Conservation (phyloP, 2,113 vertebrate species). For the Hypocryptadius cinnamomeus region DNA sequence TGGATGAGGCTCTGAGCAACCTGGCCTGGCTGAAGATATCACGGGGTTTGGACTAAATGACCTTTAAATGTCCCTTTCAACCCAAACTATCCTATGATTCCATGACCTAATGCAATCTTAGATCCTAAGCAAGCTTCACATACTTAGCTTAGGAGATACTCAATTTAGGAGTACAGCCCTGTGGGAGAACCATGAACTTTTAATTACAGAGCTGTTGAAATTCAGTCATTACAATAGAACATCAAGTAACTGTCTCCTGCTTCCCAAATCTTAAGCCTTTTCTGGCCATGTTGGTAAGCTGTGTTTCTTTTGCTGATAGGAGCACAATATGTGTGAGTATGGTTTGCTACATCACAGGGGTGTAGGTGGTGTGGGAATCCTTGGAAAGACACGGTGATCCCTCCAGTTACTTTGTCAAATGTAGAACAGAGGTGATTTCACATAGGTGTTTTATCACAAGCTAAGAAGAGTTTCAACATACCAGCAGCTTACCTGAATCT, state of each 20-base stretch:
- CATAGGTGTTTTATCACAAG: not conserved
- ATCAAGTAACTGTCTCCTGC: not conserved
- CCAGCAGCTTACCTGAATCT: not conserved
- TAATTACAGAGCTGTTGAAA: not conserved
- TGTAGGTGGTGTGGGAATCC: not conserved
- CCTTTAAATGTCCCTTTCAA: not conserved
- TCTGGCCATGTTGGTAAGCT: not conserved
- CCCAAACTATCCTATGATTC: not conserved
- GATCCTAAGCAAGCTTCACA: not conserved
- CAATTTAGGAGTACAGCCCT: not conserved
- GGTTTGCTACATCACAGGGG: not conserved
- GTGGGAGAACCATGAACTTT: not conserved
- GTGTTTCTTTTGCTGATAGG: not conserved
- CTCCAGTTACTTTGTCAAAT: not conserved
- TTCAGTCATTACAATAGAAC: not conserved
- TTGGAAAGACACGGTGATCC: not conserved
- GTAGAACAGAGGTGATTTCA: not conserved
- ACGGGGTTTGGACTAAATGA: not conserved
- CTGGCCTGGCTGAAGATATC: not conserved
- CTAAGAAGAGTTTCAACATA: not conserved
- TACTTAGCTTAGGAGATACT: not conserved
- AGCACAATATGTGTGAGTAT: fast-evolving
- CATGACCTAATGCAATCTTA: not conserved
- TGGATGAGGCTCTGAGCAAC: not conserved
- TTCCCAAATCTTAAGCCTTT: not conserved